Base-by-base conservation (phyloP, 2,888 invertebrate genomes). In the Eilema sororculum region DNA sequence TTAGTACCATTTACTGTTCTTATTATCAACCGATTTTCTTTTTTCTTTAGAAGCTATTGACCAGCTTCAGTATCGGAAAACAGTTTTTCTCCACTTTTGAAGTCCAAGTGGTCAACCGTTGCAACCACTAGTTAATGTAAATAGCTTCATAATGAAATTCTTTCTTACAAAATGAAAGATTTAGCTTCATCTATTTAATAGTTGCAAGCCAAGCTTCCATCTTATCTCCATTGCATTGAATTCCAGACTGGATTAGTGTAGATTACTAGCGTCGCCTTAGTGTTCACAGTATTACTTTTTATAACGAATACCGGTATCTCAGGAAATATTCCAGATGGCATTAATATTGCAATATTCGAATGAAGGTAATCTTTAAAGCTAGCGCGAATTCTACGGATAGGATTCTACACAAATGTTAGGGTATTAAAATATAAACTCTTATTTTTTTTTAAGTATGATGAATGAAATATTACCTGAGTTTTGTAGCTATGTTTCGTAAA, bases 241-340 rank as follows among this genome's bases (percentile, higher is more conserved):
- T 70, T 61, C 41, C 25, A 68, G 68, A 24, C 56, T 41, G 75
- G 74, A 80, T 74, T 70, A 73, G 58, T 64, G 12, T 12, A 65
- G 74, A 76, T 80, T 67, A 80, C 64, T 65, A 63, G 24, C 67
- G 41, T 46, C 67, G 62, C 61, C 69, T 67, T 66, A 66, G 67
- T 70, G 59, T 79, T 66, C 63, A 10, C 28, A 24, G 66, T 63
- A 77, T 71, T 71, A 70, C 46, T 25, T 65, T 69, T 64, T 69
- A 68, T 66, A 65, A 70, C 56, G 9, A 57, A 37, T 25, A 12
- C 33, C 20, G 57, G 65, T 65, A 65, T 37, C 63, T 52, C n/a
- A 13, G 62, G 60, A 71, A 63, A 65, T 58, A 10, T 65, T 58
- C 5, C n/a, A 12, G 57, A 60, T 37, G 25, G 59, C 66, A 78